These are phyloP conservation scores for Stomatorhinus walkeri DNA, from an alignment of 2,797 vertebrate genomes.

Conservation along the genomic window DNA sequence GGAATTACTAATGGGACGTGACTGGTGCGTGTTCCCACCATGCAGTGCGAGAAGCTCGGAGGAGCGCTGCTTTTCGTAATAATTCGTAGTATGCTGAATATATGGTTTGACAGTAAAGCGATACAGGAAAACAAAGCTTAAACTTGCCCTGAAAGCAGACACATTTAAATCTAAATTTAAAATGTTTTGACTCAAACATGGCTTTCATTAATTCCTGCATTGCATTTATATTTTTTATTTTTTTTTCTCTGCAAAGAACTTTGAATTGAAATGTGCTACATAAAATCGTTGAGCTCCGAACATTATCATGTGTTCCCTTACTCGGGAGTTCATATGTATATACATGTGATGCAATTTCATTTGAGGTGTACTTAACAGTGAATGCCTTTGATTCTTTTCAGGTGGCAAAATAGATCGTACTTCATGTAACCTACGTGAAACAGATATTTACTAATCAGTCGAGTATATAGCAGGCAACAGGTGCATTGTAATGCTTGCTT, in stretches of 20 bases:
- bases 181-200: not conserved
- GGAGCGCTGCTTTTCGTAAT: not conserved
- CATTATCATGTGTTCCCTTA: not conserved
- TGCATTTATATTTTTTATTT: not conserved
- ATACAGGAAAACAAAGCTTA: not conserved
- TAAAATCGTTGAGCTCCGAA: not conserved
- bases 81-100: not conserved
- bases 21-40: not conserved
- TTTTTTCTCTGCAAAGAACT: not conserved
- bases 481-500: not conserved
- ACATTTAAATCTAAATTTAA: not conserved
- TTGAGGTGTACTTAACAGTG: not conserved
- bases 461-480: not conserved
- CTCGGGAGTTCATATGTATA: not conserved
- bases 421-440: not conserved
- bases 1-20: not conserved
- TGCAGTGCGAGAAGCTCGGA: not conserved
- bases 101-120: not conserved
- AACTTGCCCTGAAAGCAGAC: not conserved
- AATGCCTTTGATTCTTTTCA: not conserved
- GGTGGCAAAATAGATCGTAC: not conserved
- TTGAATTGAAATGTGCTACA: not conserved
- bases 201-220: not conserved
- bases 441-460: not conserved
- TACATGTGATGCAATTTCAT: not conserved